phyloP scores from a whole-genome alignment of 2,888 invertebrate species.

The Alitta virens region DNA sequence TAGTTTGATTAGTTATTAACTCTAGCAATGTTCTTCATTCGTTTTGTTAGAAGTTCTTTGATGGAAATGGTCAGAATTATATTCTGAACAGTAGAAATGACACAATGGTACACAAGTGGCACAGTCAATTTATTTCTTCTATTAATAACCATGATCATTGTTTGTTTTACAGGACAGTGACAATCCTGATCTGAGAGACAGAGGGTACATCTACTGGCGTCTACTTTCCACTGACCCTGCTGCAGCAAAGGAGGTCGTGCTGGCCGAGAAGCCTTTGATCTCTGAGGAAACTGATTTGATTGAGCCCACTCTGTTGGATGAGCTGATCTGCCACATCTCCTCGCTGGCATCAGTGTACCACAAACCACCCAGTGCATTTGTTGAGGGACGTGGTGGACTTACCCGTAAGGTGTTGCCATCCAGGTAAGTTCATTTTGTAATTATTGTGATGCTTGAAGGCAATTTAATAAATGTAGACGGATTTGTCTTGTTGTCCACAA shows the following conservation, averaged over 20 bases:
- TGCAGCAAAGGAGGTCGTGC: constrained; percentile 97
- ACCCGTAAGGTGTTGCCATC: constrained; percentile 29
- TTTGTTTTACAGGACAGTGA: constrained; percentile 69
- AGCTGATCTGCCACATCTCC: constrained; percentile 97
- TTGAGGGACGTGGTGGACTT: constrained; percentile 71
- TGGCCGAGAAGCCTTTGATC: constrained; percentile 98
- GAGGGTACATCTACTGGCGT: constrained; percentile 99
- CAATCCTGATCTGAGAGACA: constrained; percentile 95
- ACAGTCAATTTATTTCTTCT: too few relatives aligned
- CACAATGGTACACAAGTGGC: too few relatives aligned
- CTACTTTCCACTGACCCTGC: constrained; percentile 97
- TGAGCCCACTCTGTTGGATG: constrained; percentile 95
- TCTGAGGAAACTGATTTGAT: constrained; percentile 97
- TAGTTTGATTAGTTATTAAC: too few relatives aligned
- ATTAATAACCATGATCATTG: too few relatives aligned
- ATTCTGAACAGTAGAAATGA: too few relatives aligned
- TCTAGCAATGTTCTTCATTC: too few relatives aligned
- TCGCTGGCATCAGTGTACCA: constrained; percentile 98
- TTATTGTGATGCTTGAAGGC: too few relatives aligned
- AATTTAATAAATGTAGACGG: too few relatives aligned
- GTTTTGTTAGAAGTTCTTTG: too few relatives aligned
- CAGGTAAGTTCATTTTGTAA: constrained; percentile 4
- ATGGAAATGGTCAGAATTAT: too few relatives aligned
- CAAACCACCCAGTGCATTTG: constrained; percentile 97
- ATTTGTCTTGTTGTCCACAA: too few relatives aligned